These are phyloP conservation scores for Hirtodrosophila alboralis DNA, from an alignment of 2,888 invertebrate genomes.

Conservation along the genomic window DNA sequence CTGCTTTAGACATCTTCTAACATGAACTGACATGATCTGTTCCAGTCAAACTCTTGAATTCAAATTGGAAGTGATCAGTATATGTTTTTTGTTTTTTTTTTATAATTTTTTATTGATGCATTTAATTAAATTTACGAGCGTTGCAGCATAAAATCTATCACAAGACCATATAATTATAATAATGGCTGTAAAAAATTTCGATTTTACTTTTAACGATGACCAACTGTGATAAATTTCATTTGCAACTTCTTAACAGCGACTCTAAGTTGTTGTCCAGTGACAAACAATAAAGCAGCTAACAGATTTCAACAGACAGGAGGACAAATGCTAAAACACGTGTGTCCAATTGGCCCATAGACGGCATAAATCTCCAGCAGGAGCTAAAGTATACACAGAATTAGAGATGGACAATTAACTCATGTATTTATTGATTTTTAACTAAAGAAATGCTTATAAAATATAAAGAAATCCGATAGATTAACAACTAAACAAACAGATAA, in stretches of 20 bases:
- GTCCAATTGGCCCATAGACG: slow-evolving; percentile 35
- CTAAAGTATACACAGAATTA: slow-evolving; percentile 3
- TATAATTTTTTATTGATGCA: slow-evolving; percentile 20
- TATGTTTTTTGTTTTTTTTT: too few relatives aligned
- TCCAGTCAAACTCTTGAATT: neutral
- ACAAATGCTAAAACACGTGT: slow-evolving; percentile 54
- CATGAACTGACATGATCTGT: neutral
- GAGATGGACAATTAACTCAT: too few relatives aligned
- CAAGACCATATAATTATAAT: slow-evolving; percentile 43
- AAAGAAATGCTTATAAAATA: too few relatives aligned
- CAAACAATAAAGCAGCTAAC: slow-evolving; percentile 12
- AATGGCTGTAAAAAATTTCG: slow-evolving; percentile 30
- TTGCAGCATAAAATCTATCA: slow-evolving; percentile 39
- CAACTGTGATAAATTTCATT: slow-evolving; percentile 49
- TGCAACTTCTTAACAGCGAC: slow-evolving; percentile 30
- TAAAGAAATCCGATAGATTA: too few relatives aligned
- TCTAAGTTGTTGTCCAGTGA: slow-evolving; percentile 3
- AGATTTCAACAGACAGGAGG: slow-evolving; percentile 30
- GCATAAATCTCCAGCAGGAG: slow-evolving; percentile 1
- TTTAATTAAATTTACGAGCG: slow-evolving; percentile 35
- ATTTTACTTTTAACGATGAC: slow-evolving; percentile 34
- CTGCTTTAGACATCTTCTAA: neutral
- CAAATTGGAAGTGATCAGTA: neutral
- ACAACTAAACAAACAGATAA: too few relatives aligned
- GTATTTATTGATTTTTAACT: too few relatives aligned